Evolutionary conservation across 2,888 invertebrate genomes (phyloP).

Genomic region (Phania funesta): DNA sequence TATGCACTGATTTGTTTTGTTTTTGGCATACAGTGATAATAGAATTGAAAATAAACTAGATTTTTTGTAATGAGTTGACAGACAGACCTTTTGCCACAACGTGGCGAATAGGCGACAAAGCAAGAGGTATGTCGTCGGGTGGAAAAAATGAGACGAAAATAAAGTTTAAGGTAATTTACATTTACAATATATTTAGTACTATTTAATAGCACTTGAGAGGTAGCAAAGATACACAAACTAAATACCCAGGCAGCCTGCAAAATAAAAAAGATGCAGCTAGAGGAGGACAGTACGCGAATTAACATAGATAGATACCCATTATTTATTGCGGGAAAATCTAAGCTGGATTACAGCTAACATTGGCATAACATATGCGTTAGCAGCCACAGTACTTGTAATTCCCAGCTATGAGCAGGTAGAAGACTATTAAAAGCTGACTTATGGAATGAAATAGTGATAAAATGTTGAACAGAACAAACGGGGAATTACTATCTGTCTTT

Average conservation of each 20-base stretch:
- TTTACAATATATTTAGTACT: constrained; percentile 21
- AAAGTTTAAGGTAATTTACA: constrained; percentile 17
- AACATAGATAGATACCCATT: no score
- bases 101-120: not conserved
- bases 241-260: not conserved
- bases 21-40: constrained; percentile 30
- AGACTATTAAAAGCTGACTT: no score
- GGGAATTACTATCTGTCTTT: no score
- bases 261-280: not conserved
- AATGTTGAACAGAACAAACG: no score
- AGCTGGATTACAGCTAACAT: no score
- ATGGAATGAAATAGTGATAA: no score
- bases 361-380: no score
- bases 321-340: no score
- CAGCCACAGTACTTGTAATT: no score
- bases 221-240: constrained; percentile 7
- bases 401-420: no score
- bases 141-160: constrained; percentile 30
- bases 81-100: not conserved
- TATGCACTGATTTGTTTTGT: constrained; percentile 64
- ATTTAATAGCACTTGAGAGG: constrained; percentile 27
- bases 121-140: constrained; percentile 21
- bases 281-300: not conserved
- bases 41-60: not conserved
- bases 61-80: not conserved